phyloP scores from a whole-genome alignment of 2,888 invertebrate genomes.

The Ischnura elegans region DNA sequence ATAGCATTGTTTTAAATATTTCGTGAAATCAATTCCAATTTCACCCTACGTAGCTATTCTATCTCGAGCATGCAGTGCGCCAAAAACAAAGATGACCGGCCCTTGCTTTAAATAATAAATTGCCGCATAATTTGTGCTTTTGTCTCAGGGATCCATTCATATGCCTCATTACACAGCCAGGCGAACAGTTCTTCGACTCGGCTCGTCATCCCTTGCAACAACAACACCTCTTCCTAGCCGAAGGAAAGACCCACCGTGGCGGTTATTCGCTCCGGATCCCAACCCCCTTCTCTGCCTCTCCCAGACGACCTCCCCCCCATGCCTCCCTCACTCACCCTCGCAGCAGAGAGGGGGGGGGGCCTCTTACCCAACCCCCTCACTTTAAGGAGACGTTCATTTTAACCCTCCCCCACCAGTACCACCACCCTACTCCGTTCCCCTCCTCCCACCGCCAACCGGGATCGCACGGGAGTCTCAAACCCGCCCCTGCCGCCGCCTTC shows the following conservation, averaged over 20 bases:
- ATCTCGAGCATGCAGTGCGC: too few species aligned
- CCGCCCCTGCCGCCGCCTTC: too few species aligned
- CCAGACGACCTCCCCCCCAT: neutral
- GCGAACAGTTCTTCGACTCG: neutral
- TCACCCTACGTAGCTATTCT: too few species aligned
- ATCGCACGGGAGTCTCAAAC: too few species aligned
- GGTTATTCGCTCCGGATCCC: conserved; percentile 13
- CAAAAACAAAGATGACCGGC: too few species aligned
- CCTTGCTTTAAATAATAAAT: too few species aligned
- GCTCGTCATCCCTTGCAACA: neutral
- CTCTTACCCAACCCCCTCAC: neutral
- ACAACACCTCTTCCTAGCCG: neutral
- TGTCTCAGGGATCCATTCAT: too few species aligned
- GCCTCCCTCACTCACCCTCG: neutral
- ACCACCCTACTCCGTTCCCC: neutral
- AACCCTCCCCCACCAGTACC: neutral
- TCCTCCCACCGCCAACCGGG: neutral
- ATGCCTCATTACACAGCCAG: too few species aligned
- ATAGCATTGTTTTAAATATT: too few species aligned
- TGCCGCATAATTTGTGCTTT: too few species aligned
- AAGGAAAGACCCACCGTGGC: neutral
- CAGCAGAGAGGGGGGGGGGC: neutral
- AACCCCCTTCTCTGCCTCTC: neutral
- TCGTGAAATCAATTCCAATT: too few species aligned
- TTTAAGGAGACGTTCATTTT: neutral